These are phyloP conservation scores for Cheilosia variabilis DNA, from an alignment of 2,888 invertebrate genomes.

Conservation along the genomic window DNA sequence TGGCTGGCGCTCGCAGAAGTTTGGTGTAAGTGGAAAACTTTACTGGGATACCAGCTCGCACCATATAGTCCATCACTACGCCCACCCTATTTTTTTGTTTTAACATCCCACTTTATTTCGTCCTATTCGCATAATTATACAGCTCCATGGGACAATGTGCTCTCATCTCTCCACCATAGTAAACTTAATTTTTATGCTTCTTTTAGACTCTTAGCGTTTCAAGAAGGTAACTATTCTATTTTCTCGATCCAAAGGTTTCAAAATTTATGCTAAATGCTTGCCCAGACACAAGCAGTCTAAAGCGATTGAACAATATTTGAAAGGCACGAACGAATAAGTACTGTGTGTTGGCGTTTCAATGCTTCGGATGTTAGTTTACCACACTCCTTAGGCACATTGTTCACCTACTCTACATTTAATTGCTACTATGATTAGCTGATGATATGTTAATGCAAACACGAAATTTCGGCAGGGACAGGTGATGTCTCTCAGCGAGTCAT, in stretches of 20 bases:
- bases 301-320: conserved; percentile 1
- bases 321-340: neutral
- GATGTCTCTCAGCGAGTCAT: conserved; percentile 19
- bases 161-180: neutral
- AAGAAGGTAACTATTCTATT: neutral
- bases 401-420: neutral
- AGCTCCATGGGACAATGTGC: neutral
- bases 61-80: too few species aligned
- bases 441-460: neutral
- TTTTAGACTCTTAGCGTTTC: neutral
- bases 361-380: conserved; percentile 8
- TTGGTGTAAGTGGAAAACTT: too few species aligned
- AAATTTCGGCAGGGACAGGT: conserved; percentile 3
- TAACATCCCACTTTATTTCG: neutral
- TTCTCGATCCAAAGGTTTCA: neutral
- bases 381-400: conserved; percentile 9
- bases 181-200: conserved; percentile 1
- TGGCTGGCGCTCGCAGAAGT: too few species aligned
- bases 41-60: too few species aligned
- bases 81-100: neutral
- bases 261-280: neutral
- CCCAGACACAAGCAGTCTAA: conserved; percentile 5
- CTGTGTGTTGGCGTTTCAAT: conserved; percentile 28
- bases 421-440: neutral
- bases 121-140: neutral